These are phyloP conservation scores for Volucella inflata DNA, from an alignment of 2,888 invertebrate genomes.

Conservation along the genomic window DNA sequence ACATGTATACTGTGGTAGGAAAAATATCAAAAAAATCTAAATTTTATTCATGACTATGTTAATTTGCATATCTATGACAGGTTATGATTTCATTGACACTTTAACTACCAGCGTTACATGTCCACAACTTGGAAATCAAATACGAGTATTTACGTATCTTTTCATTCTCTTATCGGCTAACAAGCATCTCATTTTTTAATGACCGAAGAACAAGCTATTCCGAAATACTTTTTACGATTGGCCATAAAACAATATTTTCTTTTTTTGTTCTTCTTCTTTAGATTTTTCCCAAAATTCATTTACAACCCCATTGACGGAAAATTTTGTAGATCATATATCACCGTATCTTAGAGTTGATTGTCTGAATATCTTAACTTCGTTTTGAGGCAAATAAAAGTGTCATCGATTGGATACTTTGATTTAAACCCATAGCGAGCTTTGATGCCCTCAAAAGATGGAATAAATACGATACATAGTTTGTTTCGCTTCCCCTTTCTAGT, in stretches of 20 bases:
- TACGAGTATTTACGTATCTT: constrained; percentile 43
- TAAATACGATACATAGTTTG: background rate
- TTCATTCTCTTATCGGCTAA: constrained; percentile 29
- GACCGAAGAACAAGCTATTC: constrained; percentile 21
- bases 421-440: constrained; percentile 23
- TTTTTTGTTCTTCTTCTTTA: background rate
- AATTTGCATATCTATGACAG: constrained; percentile 9
- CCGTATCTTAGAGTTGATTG: constrained; percentile 40
- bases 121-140: constrained; percentile 24
- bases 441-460: too few relatives aligned
- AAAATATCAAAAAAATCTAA: too few relatives aligned
- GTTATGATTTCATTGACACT: constrained; percentile 39
- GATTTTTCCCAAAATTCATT: constrained; percentile 41
- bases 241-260: constrained; percentile 25
- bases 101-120: constrained; percentile 31
- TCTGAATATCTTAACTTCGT: constrained; percentile 19
- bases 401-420: constrained; percentile 65
- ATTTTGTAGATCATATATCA: constrained; percentile 54
- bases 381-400: constrained; percentile 55
- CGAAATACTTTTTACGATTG: constrained; percentile 50
- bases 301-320: constrained; percentile 30
- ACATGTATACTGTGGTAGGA: too few relatives aligned
- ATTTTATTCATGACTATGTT: background rate
- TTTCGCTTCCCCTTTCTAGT: constrained; percentile 20
- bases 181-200: constrained; percentile 43